phyloP scores from a whole-genome alignment of 2,888 invertebrate genomes.

The Gerris lacustris region DNA sequence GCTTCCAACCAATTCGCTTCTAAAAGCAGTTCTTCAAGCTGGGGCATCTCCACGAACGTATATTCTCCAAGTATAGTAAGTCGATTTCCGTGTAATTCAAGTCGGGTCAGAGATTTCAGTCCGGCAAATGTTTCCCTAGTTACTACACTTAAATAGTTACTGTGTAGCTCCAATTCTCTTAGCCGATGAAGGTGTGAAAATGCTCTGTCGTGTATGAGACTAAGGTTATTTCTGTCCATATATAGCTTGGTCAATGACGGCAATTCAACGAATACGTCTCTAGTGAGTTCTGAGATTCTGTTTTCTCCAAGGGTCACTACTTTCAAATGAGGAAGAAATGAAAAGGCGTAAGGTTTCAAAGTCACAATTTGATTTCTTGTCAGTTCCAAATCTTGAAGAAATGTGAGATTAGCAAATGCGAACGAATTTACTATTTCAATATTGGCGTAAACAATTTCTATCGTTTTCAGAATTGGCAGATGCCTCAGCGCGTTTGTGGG shows the following conservation, averaged over 20 bases:
- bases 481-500: slow-evolving; percentile 57
- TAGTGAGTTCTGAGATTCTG: slow-evolving; percentile 57
- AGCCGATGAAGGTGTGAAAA: slow-evolving; percentile 61
- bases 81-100: slow-evolving; percentile 61
- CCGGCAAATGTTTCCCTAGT: slow-evolving; percentile 67
- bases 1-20: slow-evolving; percentile 44
- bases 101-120: slow-evolving; percentile 55
- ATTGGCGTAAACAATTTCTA: slow-evolving; percentile 60
- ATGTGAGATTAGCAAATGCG: slow-evolving; percentile 61
- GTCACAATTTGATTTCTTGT: slow-evolving; percentile 56
- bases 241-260: slow-evolving; percentile 60
- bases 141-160: slow-evolving; percentile 60
- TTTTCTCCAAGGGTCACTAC: slow-evolving; percentile 62
- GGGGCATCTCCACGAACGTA: slow-evolving; percentile 66
- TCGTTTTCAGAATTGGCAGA: slow-evolving; percentile 50
- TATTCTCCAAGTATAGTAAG: slow-evolving; percentile 66
- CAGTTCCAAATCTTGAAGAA: slow-evolving; percentile 52
- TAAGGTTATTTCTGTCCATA: slow-evolving; percentile 75
- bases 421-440: slow-evolving; percentile 55
- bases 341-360: slow-evolving; percentile 56
- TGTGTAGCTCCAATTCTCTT: slow-evolving; percentile 66
- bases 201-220: slow-evolving; percentile 70
- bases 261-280: slow-evolving; percentile 59
- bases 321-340: slow-evolving; percentile 56
- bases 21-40: slow-evolving; percentile 54